Percentiles rank a stretch among this genome's conserved stretches.
These are phyloP conservation scores for Tenthredo amoena DNA, from an alignment of 2,888 invertebrate genomes.

Conservation along the genomic window DNA sequence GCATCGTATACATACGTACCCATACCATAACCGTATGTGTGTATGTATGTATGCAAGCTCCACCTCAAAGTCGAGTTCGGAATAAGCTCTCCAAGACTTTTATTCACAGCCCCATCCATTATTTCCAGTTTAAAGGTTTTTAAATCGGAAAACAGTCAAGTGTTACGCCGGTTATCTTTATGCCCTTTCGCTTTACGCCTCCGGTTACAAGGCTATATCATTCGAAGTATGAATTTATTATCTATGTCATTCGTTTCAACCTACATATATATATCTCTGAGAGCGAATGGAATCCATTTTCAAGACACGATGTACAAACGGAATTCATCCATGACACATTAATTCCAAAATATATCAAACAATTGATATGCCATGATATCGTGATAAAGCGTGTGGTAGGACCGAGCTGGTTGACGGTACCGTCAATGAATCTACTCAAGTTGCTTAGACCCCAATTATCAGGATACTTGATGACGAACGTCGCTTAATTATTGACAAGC, in stretches of 20 bases:
- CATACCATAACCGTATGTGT: constrained; percentile 3
- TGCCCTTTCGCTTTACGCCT: constrained; percentile 39
- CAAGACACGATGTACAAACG: background rate
- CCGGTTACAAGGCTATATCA: constrained; percentile 37
- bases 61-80: background rate
- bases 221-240: constrained; percentile 47
- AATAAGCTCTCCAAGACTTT: constrained; percentile 26
- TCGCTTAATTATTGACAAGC: constrained; percentile 20
- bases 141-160: constrained; percentile 51
- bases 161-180: constrained; percentile 48
- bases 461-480: background rate
- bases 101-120: constrained; percentile 30
- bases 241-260: constrained; percentile 27
- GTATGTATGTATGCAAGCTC: constrained; percentile 10
- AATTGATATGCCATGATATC: background rate
- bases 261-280: background rate
- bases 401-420: background rate
- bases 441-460: constrained; percentile 15
- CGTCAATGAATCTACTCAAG: background rate
- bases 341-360: background rate
- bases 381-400: background rate
- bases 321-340: background rate
- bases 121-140: constrained; percentile 50
- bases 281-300: background rate
- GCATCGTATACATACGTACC: background rate